A percentile compares a stretch with the other conserved stretches of the same genome.
Evolutionary conservation across 2,113 vertebrate species (phyloP).

Genomic region (Pipra filicauda): DNA sequence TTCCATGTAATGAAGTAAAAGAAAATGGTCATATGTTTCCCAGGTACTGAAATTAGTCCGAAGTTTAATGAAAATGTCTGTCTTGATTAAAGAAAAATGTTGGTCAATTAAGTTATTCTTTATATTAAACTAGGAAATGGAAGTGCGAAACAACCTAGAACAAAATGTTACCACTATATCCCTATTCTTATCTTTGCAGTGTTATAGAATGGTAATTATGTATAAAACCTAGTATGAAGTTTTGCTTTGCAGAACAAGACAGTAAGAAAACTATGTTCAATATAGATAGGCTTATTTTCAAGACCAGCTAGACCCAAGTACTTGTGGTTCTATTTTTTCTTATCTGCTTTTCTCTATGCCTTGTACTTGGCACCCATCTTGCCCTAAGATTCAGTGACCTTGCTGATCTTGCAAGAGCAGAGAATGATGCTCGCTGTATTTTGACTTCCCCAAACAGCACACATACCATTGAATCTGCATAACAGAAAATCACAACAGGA

Average conservation of each 20-base stretch:
- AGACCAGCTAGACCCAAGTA: neutral
- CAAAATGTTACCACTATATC: neutral
- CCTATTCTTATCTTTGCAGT: neutral
- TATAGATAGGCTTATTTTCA: neutral
- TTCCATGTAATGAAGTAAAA: constrained; percentile 96
- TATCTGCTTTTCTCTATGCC: neutral
- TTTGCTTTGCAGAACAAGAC: neutral
- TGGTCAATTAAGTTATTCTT: neutral
- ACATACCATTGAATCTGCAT: neutral
- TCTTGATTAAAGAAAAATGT: neutral
- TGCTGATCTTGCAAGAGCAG: neutral
- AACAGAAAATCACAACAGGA: neutral
- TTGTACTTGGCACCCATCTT: neutral
- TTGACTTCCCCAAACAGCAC: neutral
- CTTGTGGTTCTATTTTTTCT: neutral
- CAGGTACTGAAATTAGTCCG: constrained; percentile 76
- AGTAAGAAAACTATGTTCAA: neutral
- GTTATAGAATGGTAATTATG: neutral
- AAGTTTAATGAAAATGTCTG: neutral
- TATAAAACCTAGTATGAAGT: neutral
- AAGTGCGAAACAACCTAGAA: neutral
- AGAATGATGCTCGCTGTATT: neutral
- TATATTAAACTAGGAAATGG: neutral
- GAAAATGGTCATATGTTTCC: constrained; percentile 98
- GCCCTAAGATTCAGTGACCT: neutral